Conservation (phyloP, 2,797 vertebrate genomes). For the Huso huso region DNA sequence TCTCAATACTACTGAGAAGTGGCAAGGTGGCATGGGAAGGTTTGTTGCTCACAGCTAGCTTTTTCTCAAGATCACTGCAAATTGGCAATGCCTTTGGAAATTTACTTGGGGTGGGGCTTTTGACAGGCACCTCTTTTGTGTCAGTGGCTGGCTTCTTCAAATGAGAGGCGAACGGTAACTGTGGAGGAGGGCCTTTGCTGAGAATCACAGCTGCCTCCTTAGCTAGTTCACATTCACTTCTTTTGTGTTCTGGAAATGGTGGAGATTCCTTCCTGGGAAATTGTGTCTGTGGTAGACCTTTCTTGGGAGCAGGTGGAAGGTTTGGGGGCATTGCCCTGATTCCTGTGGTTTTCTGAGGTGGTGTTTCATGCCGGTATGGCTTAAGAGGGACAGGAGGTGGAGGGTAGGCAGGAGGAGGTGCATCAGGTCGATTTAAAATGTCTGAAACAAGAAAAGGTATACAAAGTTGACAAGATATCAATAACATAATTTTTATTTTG, state of each 20-base stretch:
- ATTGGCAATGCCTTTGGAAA: conserved; percentile 31
- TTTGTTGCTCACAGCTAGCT: conserved; percentile 26
- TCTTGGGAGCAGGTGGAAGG: conserved; percentile 27
- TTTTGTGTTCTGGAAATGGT: conserved; percentile 37
- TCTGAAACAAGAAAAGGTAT: neutral
- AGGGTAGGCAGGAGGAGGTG: conserved; percentile 76
- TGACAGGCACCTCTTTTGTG: conserved; percentile 7
- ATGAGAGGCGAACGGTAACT: conserved; percentile 33
- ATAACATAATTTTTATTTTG: conserved; percentile 40
- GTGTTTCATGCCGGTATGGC: conserved; percentile 29
- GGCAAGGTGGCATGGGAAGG: too few relatives aligned
- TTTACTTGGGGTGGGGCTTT: conserved; percentile 19
- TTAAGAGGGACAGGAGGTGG: conserved; percentile 72
- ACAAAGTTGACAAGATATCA: neutral
- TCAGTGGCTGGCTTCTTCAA: conserved; percentile 29
- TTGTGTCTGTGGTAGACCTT: neutral
- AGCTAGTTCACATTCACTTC: conserved; percentile 29
- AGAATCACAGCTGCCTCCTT: conserved; percentile 30
- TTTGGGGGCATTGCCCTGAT: conserved; percentile 32
- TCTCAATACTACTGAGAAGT: neutral
- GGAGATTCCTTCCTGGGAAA: conserved; percentile 27
- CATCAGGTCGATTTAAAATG: conserved; percentile 20
- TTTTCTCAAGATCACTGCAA: conserved; percentile 53
- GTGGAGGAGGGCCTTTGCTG: conserved; percentile 37
- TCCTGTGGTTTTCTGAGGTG: conserved; percentile 25